Base-by-base conservation (phyloP, 2,888 invertebrate species). In the Pseudanteris insignis region DNA sequence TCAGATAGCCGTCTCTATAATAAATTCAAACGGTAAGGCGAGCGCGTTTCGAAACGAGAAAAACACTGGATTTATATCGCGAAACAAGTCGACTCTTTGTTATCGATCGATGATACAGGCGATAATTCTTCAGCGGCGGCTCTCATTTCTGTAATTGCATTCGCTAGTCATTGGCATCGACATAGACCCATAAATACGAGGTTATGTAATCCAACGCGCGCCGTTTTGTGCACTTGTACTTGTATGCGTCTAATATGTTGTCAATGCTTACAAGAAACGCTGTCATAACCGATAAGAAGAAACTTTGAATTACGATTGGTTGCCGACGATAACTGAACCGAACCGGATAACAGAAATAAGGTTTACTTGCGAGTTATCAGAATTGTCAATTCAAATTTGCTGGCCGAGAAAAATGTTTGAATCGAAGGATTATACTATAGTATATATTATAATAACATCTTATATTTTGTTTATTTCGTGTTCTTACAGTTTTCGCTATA, bases 81-180 rank as follows among this genome's bases (percentile, higher is more conserved):
- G 41, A 47, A 54, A 44, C 57, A 51, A 33, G 30, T 18, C 51
- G 38, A 32, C 36, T 59, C 51, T 51, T 34, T 46, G 59, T 46
- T 59, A 59, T 59, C 59, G 59, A 59, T 51, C 40, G 59, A 40
- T 41, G 50, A 36, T 44, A 34, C 15, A 24, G 33, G 32, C 46
- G 51, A 58, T 58, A 51, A 51, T 58, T 48, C 33, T 14, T 15
- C 7, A 11, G 15, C 29, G 41, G 41, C 40, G 58, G 44, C 44
- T 58, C 50, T 51, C 58, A 58, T 58, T 50, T 51, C 46, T 51
- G 51, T 58, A 58, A 58, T 58, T 58, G 46, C 50, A 34, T 51
- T 44, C 37, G 58, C 50, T 50, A 58, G 50, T 38, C 44, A 50
- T 50, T 50, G 58, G 50, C 57, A 44, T 51, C 50, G 50, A 51